Percentiles rank a stretch among this genome's conserved stretches.
These are phyloP conservation scores for Otis tarda DNA, from an alignment of 2,113 vertebrate genomes.

Conservation along the genomic window DNA sequence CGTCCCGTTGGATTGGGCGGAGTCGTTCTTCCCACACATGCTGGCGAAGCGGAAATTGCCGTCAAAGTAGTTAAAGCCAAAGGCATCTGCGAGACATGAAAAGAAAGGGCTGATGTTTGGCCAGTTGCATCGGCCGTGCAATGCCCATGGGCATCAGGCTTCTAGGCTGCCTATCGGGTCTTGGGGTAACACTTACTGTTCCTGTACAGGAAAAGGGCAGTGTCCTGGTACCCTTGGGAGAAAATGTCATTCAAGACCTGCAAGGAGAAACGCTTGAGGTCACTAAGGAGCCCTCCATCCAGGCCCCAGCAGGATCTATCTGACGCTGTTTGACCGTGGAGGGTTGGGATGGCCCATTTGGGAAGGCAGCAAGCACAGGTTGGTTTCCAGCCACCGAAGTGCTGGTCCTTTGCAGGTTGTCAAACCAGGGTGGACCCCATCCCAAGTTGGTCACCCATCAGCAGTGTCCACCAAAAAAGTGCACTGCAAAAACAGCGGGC, in stretches of 20 bases:
- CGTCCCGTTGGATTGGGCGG: rapidly evolving
- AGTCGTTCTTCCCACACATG: conserved; percentile 28
- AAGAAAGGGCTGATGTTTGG: not conserved
- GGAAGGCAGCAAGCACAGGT: not conserved
- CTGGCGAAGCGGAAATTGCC: conserved; percentile 56
- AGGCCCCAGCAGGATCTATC: not conserved
- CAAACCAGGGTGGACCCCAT: not conserved
- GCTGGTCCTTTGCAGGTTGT: not conserved
- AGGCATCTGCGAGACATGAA: not conserved
- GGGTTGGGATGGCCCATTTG: not conserved
- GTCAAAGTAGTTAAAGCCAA: conserved; percentile 21
- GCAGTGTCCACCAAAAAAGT: not conserved
- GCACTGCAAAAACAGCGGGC: not conserved
- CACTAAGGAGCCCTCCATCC: not conserved
- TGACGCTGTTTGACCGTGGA: not conserved
- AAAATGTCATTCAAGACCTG: conserved; percentile 76
- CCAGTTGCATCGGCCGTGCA: no score
- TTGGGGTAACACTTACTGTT: conserved; percentile 71
- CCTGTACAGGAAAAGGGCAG: conserved; percentile 71
- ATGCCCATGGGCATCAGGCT: no score
- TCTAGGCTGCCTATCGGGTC: rapidly evolving
- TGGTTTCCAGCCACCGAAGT: not conserved
- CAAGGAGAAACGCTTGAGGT: not conserved
- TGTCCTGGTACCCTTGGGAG: conserved; percentile 77
- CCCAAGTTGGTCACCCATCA: not conserved